A percentile compares a stretch with the other conserved stretches of the same genome.
phyloP scores from a whole-genome alignment of 2,113 vertebrate genomes.

The Hippoglossus stenolepis region DNA sequence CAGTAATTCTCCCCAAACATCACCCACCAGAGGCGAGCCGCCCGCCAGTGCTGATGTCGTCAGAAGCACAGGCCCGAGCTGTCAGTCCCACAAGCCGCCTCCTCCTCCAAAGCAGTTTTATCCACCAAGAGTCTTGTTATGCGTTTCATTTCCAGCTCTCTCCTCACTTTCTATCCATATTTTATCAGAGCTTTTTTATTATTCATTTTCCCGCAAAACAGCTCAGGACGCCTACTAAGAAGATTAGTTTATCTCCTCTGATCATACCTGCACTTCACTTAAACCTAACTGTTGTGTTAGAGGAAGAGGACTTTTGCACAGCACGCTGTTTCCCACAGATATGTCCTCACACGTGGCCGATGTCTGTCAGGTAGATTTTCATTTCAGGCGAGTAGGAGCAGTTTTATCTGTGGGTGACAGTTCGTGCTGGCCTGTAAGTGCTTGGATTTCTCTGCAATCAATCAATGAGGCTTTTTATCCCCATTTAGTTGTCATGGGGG shows the following conservation, averaged over 20 bases:
- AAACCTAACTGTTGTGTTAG: neutral
- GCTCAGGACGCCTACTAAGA: neutral
- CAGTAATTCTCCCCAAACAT: constrained; percentile 31
- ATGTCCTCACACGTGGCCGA: neutral
- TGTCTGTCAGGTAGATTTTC: constrained; percentile 37
- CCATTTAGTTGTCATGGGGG: constrained; percentile 50
- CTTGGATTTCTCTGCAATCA: constrained; percentile 53
- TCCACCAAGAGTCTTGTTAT: neutral
- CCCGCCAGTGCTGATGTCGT: constrained; percentile 2
- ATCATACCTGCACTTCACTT: neutral
- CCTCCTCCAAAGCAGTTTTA: constrained; percentile 12
- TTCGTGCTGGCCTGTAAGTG: constrained; percentile 28
- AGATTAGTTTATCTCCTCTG: neutral
- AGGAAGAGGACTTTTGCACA: neutral
- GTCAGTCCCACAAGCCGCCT: constrained; percentile 5
- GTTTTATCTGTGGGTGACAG: constrained; percentile 65
- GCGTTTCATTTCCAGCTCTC: constrained; percentile 1
- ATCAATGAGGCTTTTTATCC: constrained; percentile 46
- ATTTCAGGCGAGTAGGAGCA: constrained; percentile 37
- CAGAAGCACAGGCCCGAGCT: neutral
- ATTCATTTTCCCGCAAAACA: constrained; percentile 45
- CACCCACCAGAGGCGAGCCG: constrained; percentile 4
- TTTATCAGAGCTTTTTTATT: constrained; percentile 52
- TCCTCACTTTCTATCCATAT: constrained; percentile 39
- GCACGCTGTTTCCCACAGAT: neutral